Conservation (phyloP, 1,140 invertebrate species). For the Lutraria rhynchaena region DNA sequence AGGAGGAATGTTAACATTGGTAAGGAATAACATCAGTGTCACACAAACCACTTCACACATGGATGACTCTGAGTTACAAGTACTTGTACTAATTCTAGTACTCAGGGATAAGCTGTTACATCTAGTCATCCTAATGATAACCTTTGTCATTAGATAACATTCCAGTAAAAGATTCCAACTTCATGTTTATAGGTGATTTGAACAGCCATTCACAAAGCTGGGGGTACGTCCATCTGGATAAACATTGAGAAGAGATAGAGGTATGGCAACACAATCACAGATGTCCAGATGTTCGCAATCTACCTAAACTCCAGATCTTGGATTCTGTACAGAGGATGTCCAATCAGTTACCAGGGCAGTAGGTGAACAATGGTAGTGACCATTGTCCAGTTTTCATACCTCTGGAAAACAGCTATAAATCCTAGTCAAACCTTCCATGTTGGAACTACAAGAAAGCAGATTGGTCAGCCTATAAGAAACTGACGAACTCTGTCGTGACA, state of each 20-base stretch:
- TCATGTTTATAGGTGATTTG: conserved; percentile 57
- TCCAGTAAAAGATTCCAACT: conserved; percentile 20
- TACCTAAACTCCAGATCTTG: conserved; percentile 52
- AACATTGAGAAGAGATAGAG: conserved; percentile 49
- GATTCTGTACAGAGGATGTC: conserved; percentile 51
- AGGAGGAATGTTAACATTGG: conserved; percentile 50
- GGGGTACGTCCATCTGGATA: conserved; percentile 56
- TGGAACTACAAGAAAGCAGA: conserved; percentile 54
- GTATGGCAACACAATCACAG: conserved; percentile 45
- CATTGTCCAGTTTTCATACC: background rate
- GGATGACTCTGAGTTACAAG: conserved; percentile 40
- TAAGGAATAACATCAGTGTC: conserved; percentile 13
- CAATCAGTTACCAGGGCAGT: conserved; percentile 6
- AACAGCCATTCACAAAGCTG: conserved; percentile 67
- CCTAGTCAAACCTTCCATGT: background rate
- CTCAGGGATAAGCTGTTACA: background rate
- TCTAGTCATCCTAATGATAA: background rate
- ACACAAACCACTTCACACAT: conserved; percentile 24
- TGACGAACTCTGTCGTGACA: background rate
- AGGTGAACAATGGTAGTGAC: conserved; percentile 50
- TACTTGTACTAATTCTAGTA: background rate
- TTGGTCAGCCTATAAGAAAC: conserved; percentile 16
- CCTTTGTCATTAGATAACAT: conserved; percentile 10
- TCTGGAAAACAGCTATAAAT: background rate
- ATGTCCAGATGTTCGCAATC: conserved; percentile 51